phyloP scores from a whole-genome alignment of 2,888 invertebrate species.

The Epistrophella euchroma region DNA sequence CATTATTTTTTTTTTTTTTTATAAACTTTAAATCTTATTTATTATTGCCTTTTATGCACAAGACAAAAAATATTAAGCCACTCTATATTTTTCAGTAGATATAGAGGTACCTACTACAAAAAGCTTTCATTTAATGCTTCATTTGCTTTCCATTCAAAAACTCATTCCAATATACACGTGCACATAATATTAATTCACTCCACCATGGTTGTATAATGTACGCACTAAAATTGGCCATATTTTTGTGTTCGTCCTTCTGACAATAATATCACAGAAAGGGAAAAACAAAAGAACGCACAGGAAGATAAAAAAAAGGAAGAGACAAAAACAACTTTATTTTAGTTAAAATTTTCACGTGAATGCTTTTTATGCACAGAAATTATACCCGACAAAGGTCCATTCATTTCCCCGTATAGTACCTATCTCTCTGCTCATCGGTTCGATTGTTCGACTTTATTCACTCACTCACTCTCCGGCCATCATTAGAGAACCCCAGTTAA shows the following conservation, averaged over 20 bases:
- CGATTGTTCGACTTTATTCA: slow-evolving; percentile 6
- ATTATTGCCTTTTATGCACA: not conserved
- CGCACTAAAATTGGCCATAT: slow-evolving; percentile 32
- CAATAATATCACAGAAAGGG: not conserved
- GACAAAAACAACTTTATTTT: slow-evolving; percentile 27
- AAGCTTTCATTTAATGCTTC: slow-evolving; percentile 15
- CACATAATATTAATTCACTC: slow-evolving; percentile 18
- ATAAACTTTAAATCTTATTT: not conserved
- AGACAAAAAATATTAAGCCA: not conserved
- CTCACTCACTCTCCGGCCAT: not conserved
- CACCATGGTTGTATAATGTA: not conserved
- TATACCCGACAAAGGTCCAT: slow-evolving; percentile 27
- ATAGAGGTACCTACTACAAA: not conserved
- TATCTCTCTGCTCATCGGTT: not conserved
- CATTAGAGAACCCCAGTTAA: slow-evolving; percentile 46
- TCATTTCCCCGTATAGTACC: not conserved
- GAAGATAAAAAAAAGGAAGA: slow-evolving; percentile 1
- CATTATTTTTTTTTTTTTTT: not conserved
- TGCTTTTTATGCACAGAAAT: slow-evolving; percentile 48
- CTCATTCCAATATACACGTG: slow-evolving; percentile 21
- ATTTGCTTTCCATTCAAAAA: slow-evolving; percentile 39
- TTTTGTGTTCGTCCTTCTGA: slow-evolving; percentile 30
- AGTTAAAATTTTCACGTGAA: slow-evolving; percentile 68
- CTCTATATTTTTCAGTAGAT: not conserved
- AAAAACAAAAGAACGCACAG: slow-evolving; percentile 16